A percentile compares a stretch with the other conserved stretches of the same genome.
Conservation (phyloP, 2,888 invertebrate species). For the Callyntrura sp. region DNA sequence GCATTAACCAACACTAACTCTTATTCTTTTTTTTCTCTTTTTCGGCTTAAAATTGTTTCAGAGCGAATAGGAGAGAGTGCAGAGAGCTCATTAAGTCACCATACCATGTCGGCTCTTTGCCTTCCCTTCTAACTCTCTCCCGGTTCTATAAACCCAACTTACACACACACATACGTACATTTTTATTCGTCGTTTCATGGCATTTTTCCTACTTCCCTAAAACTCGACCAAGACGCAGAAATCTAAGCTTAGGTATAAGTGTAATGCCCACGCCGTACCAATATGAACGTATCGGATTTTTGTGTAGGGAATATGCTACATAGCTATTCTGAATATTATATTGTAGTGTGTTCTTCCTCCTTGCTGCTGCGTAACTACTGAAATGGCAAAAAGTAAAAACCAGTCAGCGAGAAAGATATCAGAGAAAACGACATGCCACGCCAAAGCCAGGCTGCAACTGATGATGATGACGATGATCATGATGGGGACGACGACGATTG, state of each 20-base stretch:
- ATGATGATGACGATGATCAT: conserved; percentile 30
- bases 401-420: conserved; percentile 70
- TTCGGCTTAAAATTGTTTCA: conserved; percentile 30
- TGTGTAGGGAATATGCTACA: neutral
- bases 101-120: conserved; percentile 63
- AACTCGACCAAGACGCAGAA: conserved; percentile 10
- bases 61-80: conserved; percentile 23
- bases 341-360: neutral
- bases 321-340: conserved; percentile 9
- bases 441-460: conserved; percentile 15
- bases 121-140: conserved; percentile 1
- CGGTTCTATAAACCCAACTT: neutral
- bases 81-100: conserved; percentile 73
- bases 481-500: conserved; percentile 35
- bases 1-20: conserved; percentile 63
- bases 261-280: neutral
- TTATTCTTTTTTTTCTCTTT: conserved; percentile 17
- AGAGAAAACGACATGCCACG: conserved; percentile 56
- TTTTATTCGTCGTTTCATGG: conserved; percentile 26
- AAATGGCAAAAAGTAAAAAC: conserved; percentile 53
- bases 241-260: neutral
- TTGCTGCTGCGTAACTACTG: conserved; percentile 1
- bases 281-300: conserved; percentile 16
- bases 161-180: conserved; percentile 27
- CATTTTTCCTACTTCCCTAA: neutral